Conservation (phyloP, 2,113 vertebrate species). For the Taxidea taxus region DNA sequence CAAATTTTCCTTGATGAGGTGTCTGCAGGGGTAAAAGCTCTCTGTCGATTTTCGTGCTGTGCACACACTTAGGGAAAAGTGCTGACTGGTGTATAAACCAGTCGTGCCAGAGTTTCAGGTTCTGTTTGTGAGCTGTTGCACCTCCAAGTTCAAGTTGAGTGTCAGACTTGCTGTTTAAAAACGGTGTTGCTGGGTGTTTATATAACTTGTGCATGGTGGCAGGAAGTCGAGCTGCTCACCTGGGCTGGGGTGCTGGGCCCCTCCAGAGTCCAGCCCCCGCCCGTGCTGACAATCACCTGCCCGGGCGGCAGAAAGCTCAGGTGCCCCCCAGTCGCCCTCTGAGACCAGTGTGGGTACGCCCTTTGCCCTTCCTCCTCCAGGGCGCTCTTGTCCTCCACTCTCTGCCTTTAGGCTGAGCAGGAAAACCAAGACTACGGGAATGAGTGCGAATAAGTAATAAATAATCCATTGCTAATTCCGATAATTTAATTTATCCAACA, state of each 20-base stretch:
- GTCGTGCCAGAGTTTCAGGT: not conserved
- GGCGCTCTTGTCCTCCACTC: accelerated
- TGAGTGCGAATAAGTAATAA: no score
- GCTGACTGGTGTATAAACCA: slow-evolving; percentile 33
- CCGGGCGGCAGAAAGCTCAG: accelerated
- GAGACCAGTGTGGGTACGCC: no score
- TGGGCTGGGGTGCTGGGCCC: not conserved
- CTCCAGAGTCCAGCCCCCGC: accelerated
- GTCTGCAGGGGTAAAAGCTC: not conserved
- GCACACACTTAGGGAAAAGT: not conserved
- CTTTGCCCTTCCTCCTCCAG: accelerated
- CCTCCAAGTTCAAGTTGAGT: not conserved
- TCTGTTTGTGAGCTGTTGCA: not conserved
- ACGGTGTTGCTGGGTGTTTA: not conserved
- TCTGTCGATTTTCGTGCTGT: not conserved
- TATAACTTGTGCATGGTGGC: accelerated
- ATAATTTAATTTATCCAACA: accelerated
- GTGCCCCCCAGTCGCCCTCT: not conserved
- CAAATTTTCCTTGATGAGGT: not conserved
- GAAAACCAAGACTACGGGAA: accelerated
- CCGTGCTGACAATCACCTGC: accelerated
- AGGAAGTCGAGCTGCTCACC: accelerated
- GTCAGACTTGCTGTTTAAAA: slow-evolving; percentile 55
- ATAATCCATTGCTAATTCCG: not conserved
- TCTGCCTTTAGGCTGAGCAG: not conserved